Evolutionary conservation across 2,888 invertebrate genomes (phyloP).

Genomic region (Drosophila leonis): DNA sequence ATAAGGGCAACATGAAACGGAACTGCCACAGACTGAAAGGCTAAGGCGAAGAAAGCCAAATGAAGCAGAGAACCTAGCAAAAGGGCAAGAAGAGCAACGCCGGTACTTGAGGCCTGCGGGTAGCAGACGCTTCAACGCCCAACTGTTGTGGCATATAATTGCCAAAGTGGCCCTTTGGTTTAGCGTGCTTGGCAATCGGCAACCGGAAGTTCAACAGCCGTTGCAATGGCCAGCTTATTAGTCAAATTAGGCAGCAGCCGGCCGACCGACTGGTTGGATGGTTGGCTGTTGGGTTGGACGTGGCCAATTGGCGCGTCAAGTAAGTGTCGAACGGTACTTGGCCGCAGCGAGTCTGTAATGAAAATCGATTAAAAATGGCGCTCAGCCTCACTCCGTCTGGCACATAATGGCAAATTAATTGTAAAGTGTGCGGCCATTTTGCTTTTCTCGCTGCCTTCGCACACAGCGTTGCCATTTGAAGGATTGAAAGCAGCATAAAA

Average conservation of each 20-base stretch:
- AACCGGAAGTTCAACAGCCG: slow-evolving; percentile 77
- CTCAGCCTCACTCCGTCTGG: slow-evolving; percentile 8
- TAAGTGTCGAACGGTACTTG: slow-evolving; percentile 67
- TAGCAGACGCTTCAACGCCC: slow-evolving; percentile 55
- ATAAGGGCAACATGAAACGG: slow-evolving; percentile 61
- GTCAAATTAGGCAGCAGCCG: slow-evolving; percentile 67
- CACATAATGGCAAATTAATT: slow-evolving; percentile 77
- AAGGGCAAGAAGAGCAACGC: not conserved
- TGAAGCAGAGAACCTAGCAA: slow-evolving; percentile 19
- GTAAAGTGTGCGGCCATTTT: slow-evolving; percentile 76
- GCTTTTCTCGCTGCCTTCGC: slow-evolving; percentile 74
- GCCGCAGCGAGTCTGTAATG: slow-evolving; percentile 65
- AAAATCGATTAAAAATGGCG: slow-evolving; percentile 75
- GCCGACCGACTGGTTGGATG: slow-evolving; percentile 3
- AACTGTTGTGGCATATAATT: slow-evolving; percentile 75
- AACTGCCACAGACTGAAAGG: slow-evolving; percentile 36
- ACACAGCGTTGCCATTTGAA: slow-evolving; percentile 49
- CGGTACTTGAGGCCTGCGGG: slow-evolving; percentile 38
- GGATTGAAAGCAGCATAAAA: slow-evolving; percentile 73
- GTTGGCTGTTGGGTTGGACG: slow-evolving; percentile 30
- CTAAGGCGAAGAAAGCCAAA: slow-evolving; percentile 26
- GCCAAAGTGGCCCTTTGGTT: slow-evolving; percentile 70
- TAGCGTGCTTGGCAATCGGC: slow-evolving; percentile 31
- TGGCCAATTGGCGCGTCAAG: slow-evolving; percentile 78
- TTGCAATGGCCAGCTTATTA: slow-evolving; percentile 78